Evolutionary conservation across 2,888 invertebrate species (phyloP).

Genomic region (Chirona hameri): DNA sequence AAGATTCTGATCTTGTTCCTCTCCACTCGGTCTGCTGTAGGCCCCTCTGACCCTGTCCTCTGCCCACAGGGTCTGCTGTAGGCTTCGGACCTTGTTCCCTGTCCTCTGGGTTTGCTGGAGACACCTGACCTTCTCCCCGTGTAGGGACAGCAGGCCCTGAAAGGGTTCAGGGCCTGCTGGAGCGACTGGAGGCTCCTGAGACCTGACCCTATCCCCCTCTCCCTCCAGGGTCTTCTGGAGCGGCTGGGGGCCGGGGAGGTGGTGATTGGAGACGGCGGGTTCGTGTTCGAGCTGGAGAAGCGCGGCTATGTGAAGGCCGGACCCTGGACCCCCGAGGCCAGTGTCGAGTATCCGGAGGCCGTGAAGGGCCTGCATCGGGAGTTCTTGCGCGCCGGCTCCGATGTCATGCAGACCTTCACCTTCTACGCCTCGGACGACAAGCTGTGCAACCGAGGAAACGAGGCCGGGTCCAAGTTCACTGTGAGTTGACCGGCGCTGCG

Average conservation of each 20-base stretch:
- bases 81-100: no score
- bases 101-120: no score
- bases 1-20: no score
- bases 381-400: slow-evolving; percentile 48
- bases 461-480: slow-evolving; percentile 43
- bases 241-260: slow-evolving; percentile 44
- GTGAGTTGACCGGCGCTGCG: slow-evolving; percentile 38
- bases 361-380: slow-evolving; percentile 48
- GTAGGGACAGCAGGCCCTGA: no score
- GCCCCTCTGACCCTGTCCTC: no score
- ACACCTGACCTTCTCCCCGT: no score
- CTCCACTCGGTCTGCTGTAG: no score
- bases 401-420: slow-evolving; percentile 50
- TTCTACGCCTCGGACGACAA: slow-evolving; percentile 51
- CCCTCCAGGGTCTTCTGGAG: slow-evolving; percentile 40
- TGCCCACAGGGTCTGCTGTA: no score
- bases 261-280: slow-evolving; percentile 49
- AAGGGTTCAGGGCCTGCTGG: no score
- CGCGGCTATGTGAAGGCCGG: slow-evolving; percentile 50
- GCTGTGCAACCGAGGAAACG: slow-evolving; percentile 47
- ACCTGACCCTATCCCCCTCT: no score
- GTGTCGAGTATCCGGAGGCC: slow-evolving; percentile 47
- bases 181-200: no score
- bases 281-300: slow-evolving; percentile 49
- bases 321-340: slow-evolving; percentile 49